Base-by-base conservation (phyloP, 2,888 invertebrate species). In the Dynastes grantii region DNA sequence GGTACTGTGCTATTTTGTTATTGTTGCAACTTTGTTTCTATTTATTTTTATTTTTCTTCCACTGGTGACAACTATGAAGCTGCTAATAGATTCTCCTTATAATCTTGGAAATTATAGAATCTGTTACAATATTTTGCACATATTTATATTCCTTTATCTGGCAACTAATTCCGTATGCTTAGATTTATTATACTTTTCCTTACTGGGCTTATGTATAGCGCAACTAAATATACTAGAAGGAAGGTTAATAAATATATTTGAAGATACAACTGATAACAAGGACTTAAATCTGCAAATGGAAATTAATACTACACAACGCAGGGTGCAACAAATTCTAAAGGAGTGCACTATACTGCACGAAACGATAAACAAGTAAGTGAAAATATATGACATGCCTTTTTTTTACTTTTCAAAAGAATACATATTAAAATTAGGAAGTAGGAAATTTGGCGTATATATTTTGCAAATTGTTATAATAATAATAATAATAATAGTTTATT, bases 321-420 rank as follows among this genome's bases (percentile, higher is more conserved):
- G 8, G 11, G 37, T 55, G 22, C n/a, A 63, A 27, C 8, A 22
- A 13, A 37, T 53, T 13, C 29, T 80, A 9, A 65, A 37, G 5
- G 61, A 80, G 11, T 80, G 80, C n/a, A 51, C 78, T 67, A 16
- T 49, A 11, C 53, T 68, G 45, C 80, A 80, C 40, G 13, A 58
- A 11, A 61, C 9, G 29, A 78, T 80, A 8, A 78, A 64, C 11
- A 45, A 27, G 80, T 80, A 78, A 76, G 67, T 45, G 64, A 22
- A 22, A 22, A 22, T 27, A 40, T 9, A 51, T 6, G 3, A 45
- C 11, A n/a, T 16, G n/a, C 3, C 53, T 6, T 9, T 53, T 22
- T 16, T 2, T 53, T 53, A n/a, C 13, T 13, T 53, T 45, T 9
- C 77, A 80, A 51, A 75, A 80, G 13, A 6, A 73, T 5, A 37